These are phyloP conservation scores for Coregonus clupeaformis DNA, from an alignment of 2,113 vertebrate species.

Conservation along the genomic window DNA sequence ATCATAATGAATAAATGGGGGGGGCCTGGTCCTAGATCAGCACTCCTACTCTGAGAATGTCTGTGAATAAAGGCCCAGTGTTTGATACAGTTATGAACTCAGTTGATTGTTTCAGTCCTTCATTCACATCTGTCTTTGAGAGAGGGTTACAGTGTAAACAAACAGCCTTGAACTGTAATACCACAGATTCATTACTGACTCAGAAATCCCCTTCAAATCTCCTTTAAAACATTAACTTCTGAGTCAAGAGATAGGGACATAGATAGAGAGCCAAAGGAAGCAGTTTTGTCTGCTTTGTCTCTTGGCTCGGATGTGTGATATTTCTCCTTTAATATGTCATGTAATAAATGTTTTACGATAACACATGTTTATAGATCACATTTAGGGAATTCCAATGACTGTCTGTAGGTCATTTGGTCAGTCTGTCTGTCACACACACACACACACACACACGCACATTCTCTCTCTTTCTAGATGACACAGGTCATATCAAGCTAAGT, in stretches of 20 bases:
- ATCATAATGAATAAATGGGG: too few relatives aligned
- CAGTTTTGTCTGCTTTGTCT: slow-evolving; percentile 30
- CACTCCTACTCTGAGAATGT: too few relatives aligned
- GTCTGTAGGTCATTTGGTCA: too few relatives aligned
- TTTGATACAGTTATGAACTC: neutral
- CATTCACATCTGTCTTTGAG: neutral
- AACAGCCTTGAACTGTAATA: neutral
- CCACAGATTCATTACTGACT: slow-evolving; percentile 5
- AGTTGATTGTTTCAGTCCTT: neutral
- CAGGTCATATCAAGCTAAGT: neutral
- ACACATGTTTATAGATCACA: neutral
- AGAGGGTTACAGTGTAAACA: neutral
- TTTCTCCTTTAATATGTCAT: neutral
- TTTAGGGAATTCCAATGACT: neutral
- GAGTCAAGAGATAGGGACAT: slow-evolving; percentile 5
- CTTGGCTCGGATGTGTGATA: slow-evolving; percentile 18
- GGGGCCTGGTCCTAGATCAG: too few relatives aligned
- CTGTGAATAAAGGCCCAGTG: neutral
- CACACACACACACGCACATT: neutral
- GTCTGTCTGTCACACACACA: neutral
- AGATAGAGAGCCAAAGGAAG: neutral
- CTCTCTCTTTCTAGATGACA: neutral
- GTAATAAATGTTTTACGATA: neutral
- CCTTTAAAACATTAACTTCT: slow-evolving; percentile 19
- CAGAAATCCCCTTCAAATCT: neutral